Base-by-base conservation (phyloP, 2,113 vertebrate genomes). In the Hemiprocne comata region DNA sequence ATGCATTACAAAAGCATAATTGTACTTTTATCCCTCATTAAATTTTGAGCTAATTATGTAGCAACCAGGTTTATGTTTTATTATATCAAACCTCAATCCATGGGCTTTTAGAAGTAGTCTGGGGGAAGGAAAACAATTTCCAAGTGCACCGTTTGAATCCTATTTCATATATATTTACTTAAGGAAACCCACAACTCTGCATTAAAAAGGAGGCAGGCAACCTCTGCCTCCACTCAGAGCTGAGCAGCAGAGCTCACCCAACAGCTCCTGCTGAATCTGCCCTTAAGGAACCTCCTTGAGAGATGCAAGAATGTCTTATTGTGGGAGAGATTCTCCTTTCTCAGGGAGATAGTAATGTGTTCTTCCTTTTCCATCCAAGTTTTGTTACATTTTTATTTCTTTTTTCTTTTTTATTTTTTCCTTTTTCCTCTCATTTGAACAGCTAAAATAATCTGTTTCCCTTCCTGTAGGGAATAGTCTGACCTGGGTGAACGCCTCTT, bases 1-100 rank as follows among this genome's bases (percentile, higher is more conserved):
- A 96, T 90, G 81, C 57, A 79, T 96, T 94, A 95, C 93, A 95
- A 95, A 88, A 94, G 54, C 55, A 51, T 97, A 96, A 97, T 95
- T 97, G 96, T 96, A 53, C 94, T 97, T 97, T 97, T 97, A 98
- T 97, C 97, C 95, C 97, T 97, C 96, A 84, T 98, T 98, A 97
- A 93, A 93, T 93, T 95, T 93, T 60, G 46, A 97, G 95, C 97
- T 98, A 98, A 98, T 97, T 96, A 97, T 93, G 89, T 83, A 94
- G 96, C 94, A 97, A 96, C 89, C 74, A 94, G 84, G 79, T 94
- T 94, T 93, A 84, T 75, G 82, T 82, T 95, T 92, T 89, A 85
- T 65, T 93, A 80, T 58, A 76, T 46, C 25, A 53, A 96, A 55
- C 54, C 42, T 85, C 20, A 67, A 61, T 42, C 69, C 2, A 0